These are phyloP conservation scores for Habroteleia sp. DNA, from an alignment of 2,888 invertebrate species.

Conservation along the genomic window DNA sequence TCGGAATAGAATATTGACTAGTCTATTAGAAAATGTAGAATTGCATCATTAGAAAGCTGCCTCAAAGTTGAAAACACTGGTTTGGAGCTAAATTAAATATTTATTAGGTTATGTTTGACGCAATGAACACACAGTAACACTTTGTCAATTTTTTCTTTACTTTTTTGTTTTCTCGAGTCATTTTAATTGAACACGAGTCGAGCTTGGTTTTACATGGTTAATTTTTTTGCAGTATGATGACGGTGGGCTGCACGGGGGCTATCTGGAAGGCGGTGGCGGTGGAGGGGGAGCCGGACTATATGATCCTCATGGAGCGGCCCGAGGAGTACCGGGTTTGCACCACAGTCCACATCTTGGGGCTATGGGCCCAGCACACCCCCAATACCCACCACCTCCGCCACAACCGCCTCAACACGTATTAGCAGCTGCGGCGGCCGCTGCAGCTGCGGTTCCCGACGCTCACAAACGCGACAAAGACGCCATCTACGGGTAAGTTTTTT, in stretches of 20 bases:
- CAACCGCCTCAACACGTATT: constrained; percentile 89
- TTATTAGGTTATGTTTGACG: constrained; percentile 34
- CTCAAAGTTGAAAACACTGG: constrained; percentile 24
- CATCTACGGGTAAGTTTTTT: constrained; percentile 96
- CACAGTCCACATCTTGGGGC: constrained; percentile 84
- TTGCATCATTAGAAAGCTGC: constrained; percentile 45
- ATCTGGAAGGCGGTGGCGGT: constrained; percentile 87
- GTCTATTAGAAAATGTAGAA: constrained; percentile 31
- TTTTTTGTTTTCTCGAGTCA: background rate
- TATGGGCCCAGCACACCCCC: constrained; percentile 83
- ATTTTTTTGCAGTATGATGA: constrained; percentile 89
- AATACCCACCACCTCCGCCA: constrained; percentile 87
- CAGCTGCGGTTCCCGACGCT: constrained; percentile 89
- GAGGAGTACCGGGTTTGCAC: constrained; percentile 83
- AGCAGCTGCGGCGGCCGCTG: constrained; percentile 85
- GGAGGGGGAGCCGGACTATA: constrained; percentile 86
- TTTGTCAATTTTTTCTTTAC: too few relatives aligned
- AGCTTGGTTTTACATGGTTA: background rate
- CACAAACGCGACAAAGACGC: constrained; percentile 99
- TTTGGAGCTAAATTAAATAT: constrained; percentile 34
- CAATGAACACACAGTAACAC: constrained; percentile 1
- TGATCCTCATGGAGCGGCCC: constrained; percentile 88
- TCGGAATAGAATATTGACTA: constrained; percentile 16
- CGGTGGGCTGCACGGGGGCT: constrained; percentile 92
- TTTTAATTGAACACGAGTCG: background rate